Base-by-base conservation (phyloP, 2,113 vertebrate genomes). In the Campylorhamphus procurvoides region DNA sequence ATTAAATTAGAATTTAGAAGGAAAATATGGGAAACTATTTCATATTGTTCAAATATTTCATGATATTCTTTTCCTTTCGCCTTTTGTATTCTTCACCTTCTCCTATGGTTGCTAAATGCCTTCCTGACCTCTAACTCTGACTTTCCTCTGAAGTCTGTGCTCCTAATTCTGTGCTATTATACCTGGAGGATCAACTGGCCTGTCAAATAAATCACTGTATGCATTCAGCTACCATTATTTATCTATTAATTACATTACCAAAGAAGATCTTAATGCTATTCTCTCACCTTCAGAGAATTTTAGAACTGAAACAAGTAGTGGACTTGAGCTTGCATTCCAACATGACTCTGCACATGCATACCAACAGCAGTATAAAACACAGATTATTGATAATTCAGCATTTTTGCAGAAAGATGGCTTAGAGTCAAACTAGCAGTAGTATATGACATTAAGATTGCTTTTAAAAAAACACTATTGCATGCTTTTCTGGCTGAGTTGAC, bases 151-250 rank as follows among this genome's bases (percentile, higher is more conserved):
- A 89, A 58, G 22, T 39, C 42, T 10, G 8, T 55, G 53, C 39
- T 83, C 64, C 64, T 88, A 89, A 84, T 87, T 39, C 49, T 63
- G 27, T 63, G 28, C 66, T 91, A 83, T 82, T 67, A 58, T 47
- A 49, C 40, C 47, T 72, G 33, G 18, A 35, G 94, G 71, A 94
- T 90, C 71, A 90, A 87, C n/a, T 72, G 37, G 39, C 56, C 62
- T 95, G 53, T 79, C 60, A 73, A 80, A 91, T 78, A 81, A 73
- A 68, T 93, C 60, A 69, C 60, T 84, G 4, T 84, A 46, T 63
- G 52, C 60, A 69, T 28, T 68, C 80, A 84, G 59, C 63, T 86
- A 83, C 35, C 60, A 73, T 91, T 95, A 89, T 88, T 95, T 86
- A 77, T 89, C 35, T 94, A 46, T 68, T 94, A 75, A 84, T 96